Evolutionary conservation across 2,113 vertebrate genomes (phyloP), one percentile per base, ranked within the genome.

Genomic region (Halichoerus grypus): DNA sequence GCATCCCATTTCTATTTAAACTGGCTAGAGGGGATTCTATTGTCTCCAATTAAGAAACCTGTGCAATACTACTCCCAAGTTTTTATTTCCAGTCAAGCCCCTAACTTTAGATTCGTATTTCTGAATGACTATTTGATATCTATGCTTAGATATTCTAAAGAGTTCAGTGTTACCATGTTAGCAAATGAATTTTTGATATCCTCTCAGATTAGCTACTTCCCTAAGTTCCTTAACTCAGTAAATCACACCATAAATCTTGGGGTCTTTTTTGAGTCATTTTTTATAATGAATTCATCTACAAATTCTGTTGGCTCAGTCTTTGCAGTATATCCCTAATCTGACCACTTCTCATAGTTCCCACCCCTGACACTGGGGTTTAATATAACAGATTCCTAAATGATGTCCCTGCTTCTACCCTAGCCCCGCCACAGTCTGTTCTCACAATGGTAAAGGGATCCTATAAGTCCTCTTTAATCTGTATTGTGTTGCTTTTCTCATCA

Each of bases 41-140:
- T 90, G 76, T 61, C 59, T 94, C 7, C 36, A 92, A 12, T 77
- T 77, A 71, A 91, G 51, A 94, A 79, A 28, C 19, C 33, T 49
- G 18, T 49, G 28, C 18, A 46, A 0, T 63, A 46, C 51, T 4
- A 26, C 67, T 63, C 51, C 46, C 24, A 77, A 53, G 7, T 88
- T 82, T 71, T 83, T 57, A 24, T 84, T 72, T 92, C 3, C 31
- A 91, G n/a, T 53, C 59, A 88, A 63, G 67, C 7, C 63, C 36
- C n/a, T 69, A 91, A 96, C 24, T 96, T 88, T 61, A 83, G n/a
- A 71, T 91, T 77, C 51, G 36, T 63, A 71, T 63, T 92, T 88
- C 46, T 21, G 79, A 63, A 65, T 96, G 77, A 53, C 31, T 69
- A 19, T 36, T 94, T 94, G 42, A 71, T 22, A 61, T 69, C 81